Evolutionary conservation across 2,797 vertebrate genomes (phyloP), one percentile per base, ranked within the genome.

Genomic region (Meriones psammophilus): DNA sequence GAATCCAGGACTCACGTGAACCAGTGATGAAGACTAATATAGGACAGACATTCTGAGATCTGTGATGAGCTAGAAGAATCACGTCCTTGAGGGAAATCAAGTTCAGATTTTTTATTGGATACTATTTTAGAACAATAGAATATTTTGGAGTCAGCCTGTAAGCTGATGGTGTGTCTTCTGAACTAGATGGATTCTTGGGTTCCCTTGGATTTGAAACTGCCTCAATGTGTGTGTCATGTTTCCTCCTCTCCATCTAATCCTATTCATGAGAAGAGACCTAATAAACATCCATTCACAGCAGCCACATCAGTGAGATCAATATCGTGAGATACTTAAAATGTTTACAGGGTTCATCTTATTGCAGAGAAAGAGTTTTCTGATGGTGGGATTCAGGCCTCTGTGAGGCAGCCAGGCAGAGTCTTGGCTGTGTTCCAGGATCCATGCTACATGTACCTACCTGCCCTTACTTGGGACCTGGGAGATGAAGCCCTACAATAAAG

Each of bases 311-410:
- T 71, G 66, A 94, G 94, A 80, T 58, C 22, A 91, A 93, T 50
- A 86, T 56, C 2, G 6, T 24, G 85, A 33, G n/a, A 90, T 36
- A 77, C 64, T 89, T 94, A 85, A 26, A 24, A 42, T 33, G 88
- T 96, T 96, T 89, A 97, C 54, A 81, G 74, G n/a, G 39, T 78
- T 91, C 76, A 46, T 84, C 26, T 78, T 62, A 62, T 93, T 78
- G 33, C 58, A 26, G 39, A 94, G 91, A 22, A n/a, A 50, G 80
- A 66, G 87, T 6, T 15, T 50, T 91, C 78, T 92, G 85, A 77
- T 76, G 54, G 79, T 76, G 33, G 84, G 89, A 89, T 79, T 78
- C 46, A 24, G 42, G 18, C 69, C 71, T 80, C 46, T 39, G 22
- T 24, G 26, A 90, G 77, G 13, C 85, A 69, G 62, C 77, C 46